phyloP scores from a whole-genome alignment of 2,113 vertebrate genomes.

The Alligator mississippiensis region DNA sequence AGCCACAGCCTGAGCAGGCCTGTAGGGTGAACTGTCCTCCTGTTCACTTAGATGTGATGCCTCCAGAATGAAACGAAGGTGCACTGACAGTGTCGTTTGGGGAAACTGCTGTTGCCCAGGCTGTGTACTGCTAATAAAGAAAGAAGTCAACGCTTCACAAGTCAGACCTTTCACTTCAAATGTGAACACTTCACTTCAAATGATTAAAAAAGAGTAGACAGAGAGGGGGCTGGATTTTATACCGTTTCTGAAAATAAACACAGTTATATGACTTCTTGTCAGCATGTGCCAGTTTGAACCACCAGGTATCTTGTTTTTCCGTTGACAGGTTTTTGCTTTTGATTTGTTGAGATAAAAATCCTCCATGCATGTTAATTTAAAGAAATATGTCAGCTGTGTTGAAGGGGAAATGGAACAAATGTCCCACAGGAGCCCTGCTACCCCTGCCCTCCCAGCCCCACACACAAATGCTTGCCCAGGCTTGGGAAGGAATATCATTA shows the following conservation, averaged over 20 bases:
- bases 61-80: neutral
- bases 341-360: neutral
- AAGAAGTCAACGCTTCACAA: too few relatives aligned
- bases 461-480: neutral
- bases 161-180: neutral
- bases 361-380: neutral
- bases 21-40: neutral
- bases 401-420: neutral
- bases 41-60: neutral
- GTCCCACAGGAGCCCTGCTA: neutral
- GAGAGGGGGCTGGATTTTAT: neutral
- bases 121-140: neutral
- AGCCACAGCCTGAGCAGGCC: neutral
- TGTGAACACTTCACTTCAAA: neutral
- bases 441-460: neutral
- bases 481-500: neutral
- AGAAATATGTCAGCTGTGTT: neutral
- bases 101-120: neutral
- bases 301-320: neutral
- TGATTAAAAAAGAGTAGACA: neutral
- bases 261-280: neutral
- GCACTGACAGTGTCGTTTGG: neutral
- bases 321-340: neutral
- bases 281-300: neutral
- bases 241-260: neutral